Evolutionary conservation across 2,113 vertebrate species (phyloP).

Genomic region (Hippoglossus stenolepis): DNA sequence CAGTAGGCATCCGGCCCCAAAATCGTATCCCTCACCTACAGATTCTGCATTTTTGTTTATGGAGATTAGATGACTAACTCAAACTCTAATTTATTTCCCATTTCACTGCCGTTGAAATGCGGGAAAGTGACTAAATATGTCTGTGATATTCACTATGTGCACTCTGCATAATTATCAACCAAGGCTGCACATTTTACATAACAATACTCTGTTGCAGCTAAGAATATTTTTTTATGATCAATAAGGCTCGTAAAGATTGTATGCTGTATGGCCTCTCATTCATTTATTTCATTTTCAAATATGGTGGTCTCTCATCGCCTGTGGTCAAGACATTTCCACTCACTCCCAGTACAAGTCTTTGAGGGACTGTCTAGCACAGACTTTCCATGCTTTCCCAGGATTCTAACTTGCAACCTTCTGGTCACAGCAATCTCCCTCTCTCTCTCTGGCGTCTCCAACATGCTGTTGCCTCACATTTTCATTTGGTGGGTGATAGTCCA

Average conservation of each 20-base stretch:
- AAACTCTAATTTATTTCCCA: no score
- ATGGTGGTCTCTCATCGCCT: not conserved
- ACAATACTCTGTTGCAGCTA: no score
- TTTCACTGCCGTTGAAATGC: no score
- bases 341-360: conserved; percentile 3
- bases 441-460: conserved; percentile 32
- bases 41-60: no score
- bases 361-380: not conserved
- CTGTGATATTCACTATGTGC: no score
- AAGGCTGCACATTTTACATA: no score
- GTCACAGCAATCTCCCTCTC: conserved; percentile 23
- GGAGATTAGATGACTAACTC: no score
- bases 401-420: conserved; percentile 46
- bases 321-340: conserved; percentile 8
- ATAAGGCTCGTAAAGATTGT: not conserved
- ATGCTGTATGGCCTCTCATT: not conserved
- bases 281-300: not conserved
- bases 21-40: no score
- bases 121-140: no score
- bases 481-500: conserved; percentile 70
- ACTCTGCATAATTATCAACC: no score
- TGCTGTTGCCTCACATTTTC: conserved; percentile 59
- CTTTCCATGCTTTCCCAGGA: conserved; percentile 32
- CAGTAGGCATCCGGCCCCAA: no score
- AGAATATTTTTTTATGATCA: no score